phyloP scores from a whole-genome alignment of 2,113 vertebrate species.

The Lophura nycthemera region DNA sequence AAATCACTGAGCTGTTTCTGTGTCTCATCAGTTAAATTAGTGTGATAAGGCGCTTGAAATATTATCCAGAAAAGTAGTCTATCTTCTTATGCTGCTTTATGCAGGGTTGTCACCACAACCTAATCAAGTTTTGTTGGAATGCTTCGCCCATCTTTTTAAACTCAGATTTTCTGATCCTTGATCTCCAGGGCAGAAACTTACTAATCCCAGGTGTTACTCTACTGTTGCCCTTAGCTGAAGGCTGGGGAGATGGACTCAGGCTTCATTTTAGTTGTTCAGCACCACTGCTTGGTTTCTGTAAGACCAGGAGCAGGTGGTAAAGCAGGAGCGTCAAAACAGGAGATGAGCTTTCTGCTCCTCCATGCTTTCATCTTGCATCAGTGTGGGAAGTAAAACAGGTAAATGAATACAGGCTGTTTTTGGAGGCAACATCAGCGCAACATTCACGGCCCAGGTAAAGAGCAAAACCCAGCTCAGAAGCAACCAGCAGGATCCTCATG shows the following conservation, averaged over 20 bases:
- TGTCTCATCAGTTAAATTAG: background rate
- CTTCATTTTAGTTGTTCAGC: background rate
- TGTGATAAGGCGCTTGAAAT: background rate
- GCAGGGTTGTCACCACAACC: background rate
- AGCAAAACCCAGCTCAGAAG: background rate
- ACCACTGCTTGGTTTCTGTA: background rate
- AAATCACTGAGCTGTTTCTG: background rate
- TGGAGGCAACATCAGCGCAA: background rate
- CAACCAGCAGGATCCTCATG: background rate
- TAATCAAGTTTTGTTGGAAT: background rate
- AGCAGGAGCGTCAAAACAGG: background rate
- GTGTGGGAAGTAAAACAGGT: rapidly evolving
- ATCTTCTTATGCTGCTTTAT: background rate
- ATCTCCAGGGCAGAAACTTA: background rate
- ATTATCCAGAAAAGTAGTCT: background rate
- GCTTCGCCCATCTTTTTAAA: background rate
- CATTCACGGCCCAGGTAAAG: background rate
- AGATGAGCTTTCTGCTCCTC: background rate
- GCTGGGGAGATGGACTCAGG: background rate
- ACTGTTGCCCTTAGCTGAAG: rapidly evolving
- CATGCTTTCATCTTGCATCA: background rate
- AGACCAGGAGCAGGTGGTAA: background rate
- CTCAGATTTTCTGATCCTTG: background rate
- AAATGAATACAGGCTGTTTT: background rate
- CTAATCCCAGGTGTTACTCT: background rate